Conservation (phyloP, 2,797 vertebrate genomes). For the Austrolebias charrua region DNA sequence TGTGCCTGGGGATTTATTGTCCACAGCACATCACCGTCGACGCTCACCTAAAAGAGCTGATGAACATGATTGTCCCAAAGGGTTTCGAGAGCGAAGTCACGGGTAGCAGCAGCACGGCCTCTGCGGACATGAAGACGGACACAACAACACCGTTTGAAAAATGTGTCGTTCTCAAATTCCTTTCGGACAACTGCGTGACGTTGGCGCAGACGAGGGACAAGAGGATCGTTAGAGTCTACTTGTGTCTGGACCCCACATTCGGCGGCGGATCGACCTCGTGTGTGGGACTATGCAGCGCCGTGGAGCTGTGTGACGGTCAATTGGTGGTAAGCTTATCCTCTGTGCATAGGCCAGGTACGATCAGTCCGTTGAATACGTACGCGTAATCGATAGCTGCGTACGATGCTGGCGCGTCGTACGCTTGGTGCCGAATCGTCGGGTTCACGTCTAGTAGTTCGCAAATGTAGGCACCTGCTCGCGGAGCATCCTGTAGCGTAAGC, state of each 20-base stretch:
- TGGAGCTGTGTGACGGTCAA: background rate
- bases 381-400: background rate
- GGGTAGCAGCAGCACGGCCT: slow-evolving; percentile 1
- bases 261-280: slow-evolving; percentile 19
- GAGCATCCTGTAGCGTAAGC: background rate
- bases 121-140: background rate
- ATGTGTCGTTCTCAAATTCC: slow-evolving; percentile 3
- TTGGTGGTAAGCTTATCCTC: background rate
- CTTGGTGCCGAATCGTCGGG: rapidly evolving
- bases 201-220: rapidly evolving
- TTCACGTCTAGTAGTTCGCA: background rate
- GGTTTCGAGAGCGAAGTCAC: slow-evolving; percentile 24
- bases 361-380: background rate
- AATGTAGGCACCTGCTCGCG: background rate
- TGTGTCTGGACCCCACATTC: slow-evolving; percentile 19
- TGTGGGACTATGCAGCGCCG: slow-evolving; percentile 5
- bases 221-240: background rate
- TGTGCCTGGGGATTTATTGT: slow-evolving; percentile 9
- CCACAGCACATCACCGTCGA: slow-evolving; percentile 20
- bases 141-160: background rate
- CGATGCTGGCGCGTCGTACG: too few relatives aligned
- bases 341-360: background rate
- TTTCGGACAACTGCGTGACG: background rate
- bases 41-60: slow-evolving; percentile 1
- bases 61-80: slow-evolving; percentile 9